Evolutionary conservation across 2,797 vertebrate species (phyloP).

Genomic region (Pipistrellus pipistrellus): DNA sequence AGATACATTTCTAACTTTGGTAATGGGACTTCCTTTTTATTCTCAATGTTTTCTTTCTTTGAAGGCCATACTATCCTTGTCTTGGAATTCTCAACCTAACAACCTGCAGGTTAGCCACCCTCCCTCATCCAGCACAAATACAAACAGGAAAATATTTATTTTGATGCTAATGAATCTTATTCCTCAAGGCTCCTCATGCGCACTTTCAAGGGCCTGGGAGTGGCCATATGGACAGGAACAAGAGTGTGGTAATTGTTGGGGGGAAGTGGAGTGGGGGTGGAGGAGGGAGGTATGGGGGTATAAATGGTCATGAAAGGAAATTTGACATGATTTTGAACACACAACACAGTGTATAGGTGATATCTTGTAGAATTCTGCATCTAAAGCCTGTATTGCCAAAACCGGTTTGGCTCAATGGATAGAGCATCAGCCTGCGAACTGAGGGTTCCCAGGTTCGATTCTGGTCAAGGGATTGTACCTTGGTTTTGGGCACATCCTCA

Average conservation of each 20-base stretch:
- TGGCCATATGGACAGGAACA: not conserved
- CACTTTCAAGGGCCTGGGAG: not conserved
- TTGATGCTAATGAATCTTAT: not conserved
- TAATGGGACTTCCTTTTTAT: not conserved
- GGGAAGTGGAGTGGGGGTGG: not conserved
- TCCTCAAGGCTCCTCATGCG: conserved; percentile 4
- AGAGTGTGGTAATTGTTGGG: not conserved
- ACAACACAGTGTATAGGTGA: not conserved
- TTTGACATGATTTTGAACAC: not conserved
- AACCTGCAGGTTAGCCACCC: conserved; percentile 26
- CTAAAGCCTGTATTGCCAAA: not conserved
- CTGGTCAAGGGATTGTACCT: too few species aligned
- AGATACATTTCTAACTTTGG: conserved; percentile 55
- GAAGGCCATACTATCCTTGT: not conserved
- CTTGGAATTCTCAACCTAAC: conserved; percentile 12
- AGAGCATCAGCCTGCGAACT: too few species aligned
- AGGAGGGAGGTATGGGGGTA: not conserved
- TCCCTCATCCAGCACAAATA: not conserved
- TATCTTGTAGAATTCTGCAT: not conserved
- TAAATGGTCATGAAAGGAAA: not conserved
- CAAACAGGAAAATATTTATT: conserved; percentile 6
- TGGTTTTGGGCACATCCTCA: too few species aligned
- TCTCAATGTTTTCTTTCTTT: not conserved
- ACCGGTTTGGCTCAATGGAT: too few species aligned
- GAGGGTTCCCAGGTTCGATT: too few species aligned